phyloP scores from a whole-genome alignment of 2,888 invertebrate species.

The Parasteatoda lunata region DNA sequence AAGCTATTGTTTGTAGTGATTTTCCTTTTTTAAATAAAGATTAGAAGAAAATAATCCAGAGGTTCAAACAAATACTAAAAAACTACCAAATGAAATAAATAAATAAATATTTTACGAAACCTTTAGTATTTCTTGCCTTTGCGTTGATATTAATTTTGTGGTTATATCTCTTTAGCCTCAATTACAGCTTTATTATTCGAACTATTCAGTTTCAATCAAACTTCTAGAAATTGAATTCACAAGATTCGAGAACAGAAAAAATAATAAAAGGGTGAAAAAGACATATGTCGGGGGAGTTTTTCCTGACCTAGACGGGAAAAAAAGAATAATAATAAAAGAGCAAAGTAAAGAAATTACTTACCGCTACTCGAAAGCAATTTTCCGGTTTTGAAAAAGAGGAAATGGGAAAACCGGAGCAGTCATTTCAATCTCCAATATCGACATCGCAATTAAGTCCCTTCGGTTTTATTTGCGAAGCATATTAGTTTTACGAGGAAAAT shows the following conservation, averaged over 20 bases:
- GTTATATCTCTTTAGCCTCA: no score
- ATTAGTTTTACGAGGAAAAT: neutral
- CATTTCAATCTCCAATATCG: conserved; percentile 27
- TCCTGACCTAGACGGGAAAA: neutral
- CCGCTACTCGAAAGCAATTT: conserved; percentile 45
- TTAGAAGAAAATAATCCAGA: no score
- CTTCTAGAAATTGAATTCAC: no score
- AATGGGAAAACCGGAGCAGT: conserved; percentile 9
- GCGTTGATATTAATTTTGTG: no score
- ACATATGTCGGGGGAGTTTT: neutral
- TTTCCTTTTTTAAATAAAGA: no score
- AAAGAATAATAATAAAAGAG: neutral
- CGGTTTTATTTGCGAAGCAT: conserved; percentile 10
- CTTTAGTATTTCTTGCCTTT: no score
- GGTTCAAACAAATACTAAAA: no score
- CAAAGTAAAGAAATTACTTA: conserved; percentile 16
- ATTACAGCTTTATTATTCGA: no score
- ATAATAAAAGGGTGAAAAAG: conserved; percentile 9
- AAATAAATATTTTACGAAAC: no score
- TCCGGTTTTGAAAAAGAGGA: conserved; percentile 21
- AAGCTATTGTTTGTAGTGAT: no score
- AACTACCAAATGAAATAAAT: no score
- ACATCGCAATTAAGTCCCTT: conserved; percentile 40
- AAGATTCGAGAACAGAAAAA: neutral
- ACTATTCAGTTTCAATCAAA: no score